Percentiles rank a stretch among this genome's conserved stretches.
Evolutionary conservation across 2,113 vertebrate species (phyloP).

Genomic region (Siniperca chuatsi): DNA sequence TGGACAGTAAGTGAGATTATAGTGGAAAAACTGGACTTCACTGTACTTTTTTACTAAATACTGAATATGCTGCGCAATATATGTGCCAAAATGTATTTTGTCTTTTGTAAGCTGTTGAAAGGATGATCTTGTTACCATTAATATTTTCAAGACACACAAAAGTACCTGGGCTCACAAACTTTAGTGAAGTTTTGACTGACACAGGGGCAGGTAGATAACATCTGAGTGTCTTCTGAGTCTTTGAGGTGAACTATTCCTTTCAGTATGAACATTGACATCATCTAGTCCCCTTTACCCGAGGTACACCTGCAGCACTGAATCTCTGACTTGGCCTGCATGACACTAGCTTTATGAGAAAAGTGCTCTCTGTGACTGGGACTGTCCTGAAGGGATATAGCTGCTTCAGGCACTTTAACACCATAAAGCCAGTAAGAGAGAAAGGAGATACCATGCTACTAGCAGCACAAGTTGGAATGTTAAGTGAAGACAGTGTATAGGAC

Average conservation of each 20-base stretch:
- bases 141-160: neutral
- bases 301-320: constrained; percentile 7
- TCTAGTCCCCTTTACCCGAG: neutral
- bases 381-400: constrained; percentile 48
- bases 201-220: neutral
- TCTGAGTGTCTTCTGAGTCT: neutral
- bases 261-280: constrained; percentile 24
- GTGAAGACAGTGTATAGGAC: constrained; percentile 1
- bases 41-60: neutral
- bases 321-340: constrained; percentile 31
- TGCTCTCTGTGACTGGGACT: constrained; percentile 28
- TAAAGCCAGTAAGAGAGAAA: constrained; percentile 32
- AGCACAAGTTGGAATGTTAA: constrained; percentile 45
- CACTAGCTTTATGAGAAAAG: constrained; percentile 20
- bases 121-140: neutral
- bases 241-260: constrained; percentile 21
- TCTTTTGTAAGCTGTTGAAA: neutral
- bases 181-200: constrained; percentile 8
- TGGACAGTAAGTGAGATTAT: neutral
- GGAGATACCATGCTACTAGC: constrained; percentile 19
- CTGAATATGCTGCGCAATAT: neutral
- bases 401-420: constrained; percentile 69
- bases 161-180: neutral
- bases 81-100: neutral
- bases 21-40: neutral